These are phyloP conservation scores for Paramuricea clavata DNA, from an alignment of 92 coral and sea anemone species.

Conservation along the genomic window DNA sequence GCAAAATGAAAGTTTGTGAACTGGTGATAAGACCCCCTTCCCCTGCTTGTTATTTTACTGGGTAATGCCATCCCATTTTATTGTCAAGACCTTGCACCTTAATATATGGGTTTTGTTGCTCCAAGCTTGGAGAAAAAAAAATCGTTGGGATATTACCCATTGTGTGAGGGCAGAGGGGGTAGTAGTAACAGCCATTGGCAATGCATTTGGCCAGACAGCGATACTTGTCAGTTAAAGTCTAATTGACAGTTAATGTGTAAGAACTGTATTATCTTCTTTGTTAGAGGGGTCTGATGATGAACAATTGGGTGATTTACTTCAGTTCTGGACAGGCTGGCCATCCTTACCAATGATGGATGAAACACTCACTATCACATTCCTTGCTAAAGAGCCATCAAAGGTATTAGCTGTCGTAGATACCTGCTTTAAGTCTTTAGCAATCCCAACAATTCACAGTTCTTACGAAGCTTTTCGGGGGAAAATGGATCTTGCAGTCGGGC, in stretches of 20 bases:
- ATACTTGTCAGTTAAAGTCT: not conserved
- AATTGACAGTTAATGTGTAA: too few relatives aligned
- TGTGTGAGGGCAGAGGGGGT: too few relatives aligned
- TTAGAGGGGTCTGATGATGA: not conserved
- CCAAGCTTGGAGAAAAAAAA: too few relatives aligned
- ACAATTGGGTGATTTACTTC: conserved; percentile 23
- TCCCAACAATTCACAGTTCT: conserved; percentile 22
- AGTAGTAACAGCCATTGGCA: too few relatives aligned
- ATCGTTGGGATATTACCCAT: too few relatives aligned
- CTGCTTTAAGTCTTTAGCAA: conserved; percentile 26
- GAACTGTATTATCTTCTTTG: not conserved
- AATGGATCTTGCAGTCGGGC: conserved; percentile 28
- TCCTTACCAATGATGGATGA: conserved; percentile 36
- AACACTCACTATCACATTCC: conserved; percentile 39
- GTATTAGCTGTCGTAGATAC: conserved; percentile 53
- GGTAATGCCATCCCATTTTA: too few relatives aligned
- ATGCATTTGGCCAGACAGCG: too few relatives aligned
- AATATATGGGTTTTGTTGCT: too few relatives aligned
- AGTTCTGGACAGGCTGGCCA: conserved; percentile 58
- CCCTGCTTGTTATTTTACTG: too few relatives aligned
- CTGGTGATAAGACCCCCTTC: too few relatives aligned
- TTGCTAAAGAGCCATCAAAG: conserved; percentile 21
- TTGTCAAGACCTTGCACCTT: too few relatives aligned
- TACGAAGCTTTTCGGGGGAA: conserved; percentile 20
- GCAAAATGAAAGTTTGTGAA: too few relatives aligned